Conservation (phyloP, 2,113 vertebrate genomes). For the Muntiacus muntjak region DNA sequence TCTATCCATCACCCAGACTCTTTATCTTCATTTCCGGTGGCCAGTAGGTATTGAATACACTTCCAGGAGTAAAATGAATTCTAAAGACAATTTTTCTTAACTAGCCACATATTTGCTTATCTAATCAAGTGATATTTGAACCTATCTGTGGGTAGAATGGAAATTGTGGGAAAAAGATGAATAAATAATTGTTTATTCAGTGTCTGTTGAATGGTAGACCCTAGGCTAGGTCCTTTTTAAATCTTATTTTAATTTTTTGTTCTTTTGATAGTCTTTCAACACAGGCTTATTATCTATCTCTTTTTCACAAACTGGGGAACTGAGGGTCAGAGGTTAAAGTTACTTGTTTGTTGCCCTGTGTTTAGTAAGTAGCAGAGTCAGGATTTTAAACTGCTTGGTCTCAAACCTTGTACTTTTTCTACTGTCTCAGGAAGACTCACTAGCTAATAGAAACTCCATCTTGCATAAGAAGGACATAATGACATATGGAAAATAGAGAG, state of each 20-base stretch:
- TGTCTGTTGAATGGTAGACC: not conserved
- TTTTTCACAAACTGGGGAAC: not conserved
- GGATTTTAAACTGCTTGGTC: not conserved
- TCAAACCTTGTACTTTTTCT: not conserved
- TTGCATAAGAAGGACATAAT: not conserved
- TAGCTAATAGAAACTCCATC: not conserved
- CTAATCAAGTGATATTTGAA: not conserved
- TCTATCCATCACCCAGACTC: fast-evolving
- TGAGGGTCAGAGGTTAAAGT: not conserved
- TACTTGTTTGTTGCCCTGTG: not conserved
- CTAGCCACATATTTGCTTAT: not conserved
- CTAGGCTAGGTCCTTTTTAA: not conserved
- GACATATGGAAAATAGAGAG: not conserved
- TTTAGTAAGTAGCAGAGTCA: not conserved
- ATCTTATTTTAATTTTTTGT: not conserved
- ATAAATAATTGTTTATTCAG: not conserved
- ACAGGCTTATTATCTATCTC: not conserved
- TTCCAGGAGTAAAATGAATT: not conserved
- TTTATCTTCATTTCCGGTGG: not conserved
- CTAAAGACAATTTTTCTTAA: not conserved
- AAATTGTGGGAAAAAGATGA: not conserved
- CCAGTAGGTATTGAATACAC: not conserved
- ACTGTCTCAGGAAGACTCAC: not conserved
- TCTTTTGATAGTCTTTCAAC: not conserved
- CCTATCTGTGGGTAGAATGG: not conserved